phyloP scores from a whole-genome alignment of 2,797 vertebrate genomes.

The Melopsittacus undulatus region DNA sequence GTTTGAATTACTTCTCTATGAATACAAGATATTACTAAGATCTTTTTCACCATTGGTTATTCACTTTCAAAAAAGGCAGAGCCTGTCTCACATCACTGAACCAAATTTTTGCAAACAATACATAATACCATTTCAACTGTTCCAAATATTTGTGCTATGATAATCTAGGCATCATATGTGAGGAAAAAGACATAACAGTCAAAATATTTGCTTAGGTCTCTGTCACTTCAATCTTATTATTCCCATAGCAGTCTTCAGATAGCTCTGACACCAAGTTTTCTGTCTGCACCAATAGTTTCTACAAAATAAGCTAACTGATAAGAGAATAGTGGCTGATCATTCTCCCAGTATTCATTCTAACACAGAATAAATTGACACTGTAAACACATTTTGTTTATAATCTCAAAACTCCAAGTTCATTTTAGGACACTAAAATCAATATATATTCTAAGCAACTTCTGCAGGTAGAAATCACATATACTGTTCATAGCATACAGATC shows the following conservation, averaged over 20 bases:
- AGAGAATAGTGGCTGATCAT: background rate
- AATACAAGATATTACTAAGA: background rate
- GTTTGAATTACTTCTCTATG: background rate
- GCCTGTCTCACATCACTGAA: background rate
- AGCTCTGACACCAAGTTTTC: background rate
- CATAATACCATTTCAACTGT: conserved; percentile 4
- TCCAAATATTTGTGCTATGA: conserved; percentile 33
- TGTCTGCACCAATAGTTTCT: background rate
- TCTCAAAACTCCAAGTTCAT: background rate
- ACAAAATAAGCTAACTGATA: background rate
- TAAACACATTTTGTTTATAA: background rate
- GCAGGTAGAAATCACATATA: background rate
- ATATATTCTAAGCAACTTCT: background rate
- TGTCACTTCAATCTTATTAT: conserved; percentile 7
- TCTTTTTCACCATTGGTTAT: conserved; percentile 16
- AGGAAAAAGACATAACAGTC: background rate
- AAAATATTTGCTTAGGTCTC: conserved; percentile 57
- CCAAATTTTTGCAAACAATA: background rate
- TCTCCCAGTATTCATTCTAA: background rate
- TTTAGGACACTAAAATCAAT: background rate
- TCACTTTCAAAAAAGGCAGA: conserved; percentile 33
- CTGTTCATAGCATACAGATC: background rate
- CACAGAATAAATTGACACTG: background rate
- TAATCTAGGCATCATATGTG: background rate
- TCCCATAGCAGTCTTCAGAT: conserved; percentile 1